Base-by-base conservation (phyloP, 2,113 vertebrate genomes). In the Phaetusa simplex region DNA sequence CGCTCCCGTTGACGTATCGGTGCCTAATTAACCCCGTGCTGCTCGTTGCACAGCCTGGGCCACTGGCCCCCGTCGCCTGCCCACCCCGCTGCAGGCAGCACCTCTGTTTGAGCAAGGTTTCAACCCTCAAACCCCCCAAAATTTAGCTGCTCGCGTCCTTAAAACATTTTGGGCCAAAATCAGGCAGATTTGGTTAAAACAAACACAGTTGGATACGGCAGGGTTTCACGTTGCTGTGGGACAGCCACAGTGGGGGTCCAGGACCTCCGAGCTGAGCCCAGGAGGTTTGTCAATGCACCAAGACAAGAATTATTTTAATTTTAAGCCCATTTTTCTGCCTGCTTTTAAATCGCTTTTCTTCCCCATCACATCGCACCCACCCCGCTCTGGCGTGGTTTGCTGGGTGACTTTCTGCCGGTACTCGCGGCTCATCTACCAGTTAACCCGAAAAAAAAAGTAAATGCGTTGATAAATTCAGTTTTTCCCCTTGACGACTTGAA, bases 241-340 rank as follows among this genome's bases (percentile, higher is more conserved):
- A 2, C 47, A 30, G 45, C 26, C 66, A 0, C 20, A 4, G 8
- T 1, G 6, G 11, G 15, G 4, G 4, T 0, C 2, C 0, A 59
- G 17, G 30, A 4, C 30, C 26, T 9, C 29, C 4, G 19, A 47
- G 22, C 15, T 36, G 9, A 50, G 38, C 11, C 12, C 2, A 8
- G 8, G 38, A 22, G 8, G 14, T 62, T 59, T 23, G 24, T 34
- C 32, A 5, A 1, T 22, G 50, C 34, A 3, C 8, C 9, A 9
- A 53, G 30, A 8, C 6, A 10, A 26, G 42, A 47, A 23, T 3
- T 13, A 18, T 64, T 82, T 64, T 34, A 7, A 5, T 50, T 62
- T 70, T 5, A 72, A 78, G 55, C 8, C 12, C 32, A 4, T 42
- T 14, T 76, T 82, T 52, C 24, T 32, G 12, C 27, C 30, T 30